These are phyloP conservation scores for Phortica variegata DNA, from an alignment of 1,140 invertebrate species.

Conservation along the genomic window DNA sequence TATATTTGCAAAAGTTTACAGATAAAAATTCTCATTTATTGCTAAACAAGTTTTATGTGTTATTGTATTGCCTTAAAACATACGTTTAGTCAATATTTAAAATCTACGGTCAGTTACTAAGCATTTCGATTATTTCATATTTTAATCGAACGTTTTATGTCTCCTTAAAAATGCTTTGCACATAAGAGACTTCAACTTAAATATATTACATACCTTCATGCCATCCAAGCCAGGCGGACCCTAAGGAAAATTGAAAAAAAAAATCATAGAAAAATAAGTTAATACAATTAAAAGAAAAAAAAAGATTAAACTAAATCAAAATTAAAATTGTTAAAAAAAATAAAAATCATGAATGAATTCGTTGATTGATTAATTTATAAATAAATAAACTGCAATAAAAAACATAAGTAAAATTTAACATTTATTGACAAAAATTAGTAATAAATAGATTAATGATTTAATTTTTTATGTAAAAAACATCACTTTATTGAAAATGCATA, in stretches of 20 bases:
- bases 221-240: constrained; percentile 72
- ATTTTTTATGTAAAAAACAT: constrained; percentile 45
- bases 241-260: constrained; percentile 58
- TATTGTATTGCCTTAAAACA: too few species aligned
- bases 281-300: constrained; percentile 13
- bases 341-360: too few species aligned
- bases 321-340: too few species aligned
- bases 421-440: not conserved
- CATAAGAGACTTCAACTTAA: constrained; percentile 3
- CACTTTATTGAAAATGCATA: constrained; percentile 54
- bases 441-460: not conserved
- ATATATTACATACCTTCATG: constrained; percentile 71
- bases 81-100: too few species aligned
- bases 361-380: too few species aligned
- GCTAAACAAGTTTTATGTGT: too few species aligned
- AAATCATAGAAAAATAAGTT: not conserved
- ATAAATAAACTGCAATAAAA: too few species aligned
- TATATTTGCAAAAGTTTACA: too few species aligned
- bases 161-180: not conserved
- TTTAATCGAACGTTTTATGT: not conserved
- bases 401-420: not conserved
- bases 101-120: too few species aligned
- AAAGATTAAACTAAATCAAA: too few species aligned
- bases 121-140: too few species aligned
- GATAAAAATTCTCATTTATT: too few species aligned